These are phyloP conservation scores for Philopotamus ludificatus DNA, from an alignment of 1,140 invertebrate genomes.

Conservation along the genomic window DNA sequence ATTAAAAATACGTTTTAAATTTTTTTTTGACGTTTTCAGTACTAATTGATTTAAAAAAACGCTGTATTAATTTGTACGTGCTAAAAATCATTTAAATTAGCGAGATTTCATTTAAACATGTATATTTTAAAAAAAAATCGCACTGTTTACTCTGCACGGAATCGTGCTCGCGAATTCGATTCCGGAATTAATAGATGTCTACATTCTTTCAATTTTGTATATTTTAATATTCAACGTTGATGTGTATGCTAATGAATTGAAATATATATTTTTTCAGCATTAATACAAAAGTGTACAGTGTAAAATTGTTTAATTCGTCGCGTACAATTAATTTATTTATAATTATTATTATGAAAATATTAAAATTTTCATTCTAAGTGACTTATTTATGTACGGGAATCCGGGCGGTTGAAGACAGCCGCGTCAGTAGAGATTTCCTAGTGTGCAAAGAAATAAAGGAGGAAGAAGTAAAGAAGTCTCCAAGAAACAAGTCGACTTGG, in stretches of 20 bases:
- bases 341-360: too few species aligned
- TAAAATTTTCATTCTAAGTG: too few species aligned
- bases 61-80: too few species aligned
- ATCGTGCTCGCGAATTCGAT: not conserved
- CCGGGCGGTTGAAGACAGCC: not conserved
- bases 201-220: not conserved
- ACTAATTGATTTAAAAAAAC: too few species aligned
- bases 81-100: not conserved
- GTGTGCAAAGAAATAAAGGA: slow-evolving; percentile 5
- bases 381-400: too few species aligned
- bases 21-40: too few species aligned
- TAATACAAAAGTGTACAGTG: too few species aligned
- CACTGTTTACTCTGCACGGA: not conserved
- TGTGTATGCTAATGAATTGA: not conserved
- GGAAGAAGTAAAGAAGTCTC: slow-evolving; percentile 17
- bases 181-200: not conserved
- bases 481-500: slow-evolving; percentile 19
- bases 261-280: too few species aligned
- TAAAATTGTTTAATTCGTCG: too few species aligned
- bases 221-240: not conserved
- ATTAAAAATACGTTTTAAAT: too few species aligned
- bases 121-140: not conserved
- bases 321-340: too few species aligned
- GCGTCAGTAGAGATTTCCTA: not conserved
- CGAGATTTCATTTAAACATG: not conserved